Evolutionary conservation across 1,140 invertebrate species (phyloP), one percentile per base, ranked within the genome.

Genomic region (Zaprionus gabonicus): DNA sequence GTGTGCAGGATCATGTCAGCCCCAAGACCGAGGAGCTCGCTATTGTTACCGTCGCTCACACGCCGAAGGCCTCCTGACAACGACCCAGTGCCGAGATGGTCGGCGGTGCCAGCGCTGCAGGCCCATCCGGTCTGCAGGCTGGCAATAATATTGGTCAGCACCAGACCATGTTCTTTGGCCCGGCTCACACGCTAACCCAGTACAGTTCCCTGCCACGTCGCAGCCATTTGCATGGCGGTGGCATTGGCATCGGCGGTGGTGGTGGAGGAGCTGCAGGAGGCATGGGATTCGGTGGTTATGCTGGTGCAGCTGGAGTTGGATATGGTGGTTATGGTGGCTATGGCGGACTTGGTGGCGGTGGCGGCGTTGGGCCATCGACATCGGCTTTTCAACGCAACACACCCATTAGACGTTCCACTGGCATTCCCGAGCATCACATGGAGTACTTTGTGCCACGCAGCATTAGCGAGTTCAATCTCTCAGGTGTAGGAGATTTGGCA

Each of bases 401-500:
- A 4, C 95, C 95, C 13, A 93, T 94, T 20, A 93, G 95, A 13
- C 94, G 96, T 7, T 96, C 95, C 17, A 95, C 95, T 3, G 95
- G 95, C 62, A 93, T 94, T 57, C 82, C 92, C 10, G 95, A 96
- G 58, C 93, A 95, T 31, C 94, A 96, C 62, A 94, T 96, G 46
- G 96, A 97, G 84, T 97, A 97, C 88, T 97, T 97, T 92, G 96
- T 97, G 62, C 96, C 96, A 53, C 94, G 96, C 64, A 97, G 96
- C 93, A 94, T 97, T 27, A 97, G 96, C 90, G 96, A 97, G 87
- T 97, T 97, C 79, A 96, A 97, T 91, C 84, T 97, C 34, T 95
- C 96, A 1, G 94, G 94, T 1, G 94, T 94, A 0, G 94, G 94
- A 2, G 94, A 95, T 31, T 93, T 94, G 31, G 93, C 94, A 2